Base-by-base conservation (phyloP, 2,797 vertebrate species). In the Eulemur rubriventer region DNA sequence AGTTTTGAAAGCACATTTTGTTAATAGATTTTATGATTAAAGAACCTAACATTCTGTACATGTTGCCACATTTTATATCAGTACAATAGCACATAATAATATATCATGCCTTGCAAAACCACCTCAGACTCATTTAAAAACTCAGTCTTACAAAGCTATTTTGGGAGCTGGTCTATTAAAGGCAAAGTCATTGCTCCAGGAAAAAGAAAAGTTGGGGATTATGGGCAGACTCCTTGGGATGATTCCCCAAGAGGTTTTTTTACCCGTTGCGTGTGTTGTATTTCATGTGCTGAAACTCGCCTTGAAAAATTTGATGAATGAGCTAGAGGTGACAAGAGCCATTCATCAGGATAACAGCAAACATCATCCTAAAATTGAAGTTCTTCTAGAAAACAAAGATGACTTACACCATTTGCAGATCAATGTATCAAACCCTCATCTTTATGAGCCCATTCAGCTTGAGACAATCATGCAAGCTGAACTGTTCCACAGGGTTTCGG, bases 1-100 rank as follows among this genome's bases (percentile, higher is more conserved):
- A 91, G 86, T 95, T 46, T 96, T 85, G 78, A 82, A 91, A 96
- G 83, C 90, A 78, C 6, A 26, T 95, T 97, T 95, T 96, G 63
- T 96, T 97, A 81, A 78, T 95, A 83, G 67, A 73, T 96, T 94
- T 94, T 96, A 76, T 26, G 17, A 91, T 95, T 91, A 88, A 65
- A 84, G 84, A 93, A 95, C 61, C 46, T 75, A 89, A 26, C 43
- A 16, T 35, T 83, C 73, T 57, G 59, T 95, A 72, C 48, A 7
- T 95, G 91, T 95, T 96, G 75, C 91, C 94, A 59, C 57, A 33
- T 90, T 75, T 91, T 81, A 80, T 41, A 69, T 57, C 76, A 61
- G 59, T 63, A 73, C 94, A 93, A 33, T 83, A 61, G 81, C 90
- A 46, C 76, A 13, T 12, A 80, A 70, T 84, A 59, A n/a, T 63